Conservation (phyloP, 2,113 vertebrate species). For the Pseudorectes ferrugineus region DNA sequence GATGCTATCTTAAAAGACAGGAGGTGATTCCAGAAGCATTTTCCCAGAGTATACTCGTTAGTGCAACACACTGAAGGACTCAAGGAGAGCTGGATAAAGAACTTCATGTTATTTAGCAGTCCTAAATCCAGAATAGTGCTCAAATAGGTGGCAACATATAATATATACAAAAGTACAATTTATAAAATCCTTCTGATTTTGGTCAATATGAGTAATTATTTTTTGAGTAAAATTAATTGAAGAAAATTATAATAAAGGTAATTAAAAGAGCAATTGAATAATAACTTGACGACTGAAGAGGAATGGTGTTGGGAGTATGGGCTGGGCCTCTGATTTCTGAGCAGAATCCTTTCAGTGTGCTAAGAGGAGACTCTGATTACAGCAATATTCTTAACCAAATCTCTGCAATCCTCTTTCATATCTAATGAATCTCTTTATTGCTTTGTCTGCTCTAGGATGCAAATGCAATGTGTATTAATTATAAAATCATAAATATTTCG, state of each 20-base stretch:
- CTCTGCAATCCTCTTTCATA: neutral
- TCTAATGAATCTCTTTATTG: neutral
- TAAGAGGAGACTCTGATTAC: neutral
- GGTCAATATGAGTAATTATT: neutral
- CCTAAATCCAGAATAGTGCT: neutral
- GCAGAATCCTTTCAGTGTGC: neutral
- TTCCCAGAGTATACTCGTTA: neutral
- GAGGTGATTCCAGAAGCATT: neutral
- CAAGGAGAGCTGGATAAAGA: neutral
- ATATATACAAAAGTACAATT: neutral
- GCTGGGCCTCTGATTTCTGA: neutral
- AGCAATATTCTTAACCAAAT: conserved; percentile 4
- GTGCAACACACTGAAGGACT: neutral
- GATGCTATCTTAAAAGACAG: neutral
- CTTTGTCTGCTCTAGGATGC: neutral
- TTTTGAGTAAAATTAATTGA: neutral
- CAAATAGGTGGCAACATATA: neutral
- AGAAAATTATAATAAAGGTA: neutral
- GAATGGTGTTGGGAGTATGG: neutral
- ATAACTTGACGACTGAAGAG: neutral
- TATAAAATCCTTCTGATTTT: neutral
- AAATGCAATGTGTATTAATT: neutral
- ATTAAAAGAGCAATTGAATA: neutral
- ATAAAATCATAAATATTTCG: neutral
- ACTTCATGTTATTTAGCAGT: neutral